Evolutionary conservation across 2,888 invertebrate genomes (phyloP).

Genomic region (Caenorhabditis sp.): DNA sequence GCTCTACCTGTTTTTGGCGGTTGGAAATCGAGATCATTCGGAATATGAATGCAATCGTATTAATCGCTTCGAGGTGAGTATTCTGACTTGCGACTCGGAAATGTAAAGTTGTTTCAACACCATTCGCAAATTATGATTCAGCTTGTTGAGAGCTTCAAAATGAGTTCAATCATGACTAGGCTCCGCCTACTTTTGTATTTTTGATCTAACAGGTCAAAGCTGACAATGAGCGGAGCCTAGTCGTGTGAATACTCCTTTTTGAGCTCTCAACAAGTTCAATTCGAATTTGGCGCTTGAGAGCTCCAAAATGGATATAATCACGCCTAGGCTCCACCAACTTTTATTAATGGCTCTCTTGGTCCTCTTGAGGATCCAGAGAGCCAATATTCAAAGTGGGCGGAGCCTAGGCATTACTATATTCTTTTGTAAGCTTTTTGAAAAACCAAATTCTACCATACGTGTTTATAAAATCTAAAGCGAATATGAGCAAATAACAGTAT

Average conservation of each 20-base stretch:
- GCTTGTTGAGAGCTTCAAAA: neutral
- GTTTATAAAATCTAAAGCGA: neutral
- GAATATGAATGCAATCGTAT: constrained; percentile 78
- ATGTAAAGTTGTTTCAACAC: no score
- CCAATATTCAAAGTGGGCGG: neutral
- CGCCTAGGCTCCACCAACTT: neutral
- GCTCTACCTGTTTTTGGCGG: constrained; percentile 80
- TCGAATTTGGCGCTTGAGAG: no score
- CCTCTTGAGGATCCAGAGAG: no score
- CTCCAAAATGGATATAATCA: no score
- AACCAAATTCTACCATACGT: neutral
- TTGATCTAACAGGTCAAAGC: no score
- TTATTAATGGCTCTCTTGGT: no score
- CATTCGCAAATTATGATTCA: neutral
- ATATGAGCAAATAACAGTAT: no score
- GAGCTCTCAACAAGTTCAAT: no score
- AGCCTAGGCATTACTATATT: neutral
- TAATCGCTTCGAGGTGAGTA: constrained; percentile 78
- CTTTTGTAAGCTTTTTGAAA: neutral
- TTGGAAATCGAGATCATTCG: constrained; percentile 79
- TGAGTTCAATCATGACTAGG: neutral
- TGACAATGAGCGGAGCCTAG: no score
- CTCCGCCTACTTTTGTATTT: no score
- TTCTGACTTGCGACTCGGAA: no score
- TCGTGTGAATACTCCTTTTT: no score